A percentile compares a stretch with the other conserved stretches of the same genome.
Evolutionary conservation across 2,113 vertebrate genomes (phyloP).

Genomic region (Hemicordylus capensis): DNA sequence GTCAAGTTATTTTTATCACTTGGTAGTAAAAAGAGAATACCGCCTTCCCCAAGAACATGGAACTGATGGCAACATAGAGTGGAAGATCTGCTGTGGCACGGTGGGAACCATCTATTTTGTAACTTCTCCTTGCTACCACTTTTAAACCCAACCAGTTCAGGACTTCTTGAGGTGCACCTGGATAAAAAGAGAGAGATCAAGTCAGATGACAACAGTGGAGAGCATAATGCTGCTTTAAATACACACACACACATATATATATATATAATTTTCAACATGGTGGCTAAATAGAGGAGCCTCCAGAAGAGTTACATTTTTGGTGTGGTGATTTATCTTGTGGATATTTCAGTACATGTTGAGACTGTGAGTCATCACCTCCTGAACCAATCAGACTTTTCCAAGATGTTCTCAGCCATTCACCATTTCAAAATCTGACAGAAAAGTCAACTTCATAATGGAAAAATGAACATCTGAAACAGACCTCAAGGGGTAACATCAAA

Average conservation of each 20-base stretch:
- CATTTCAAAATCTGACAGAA: background rate
- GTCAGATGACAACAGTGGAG: background rate
- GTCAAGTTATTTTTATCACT: background rate
- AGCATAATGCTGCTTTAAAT: background rate
- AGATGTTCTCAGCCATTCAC: background rate
- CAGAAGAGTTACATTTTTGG: slow-evolving; percentile 3
- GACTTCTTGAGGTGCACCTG: background rate
- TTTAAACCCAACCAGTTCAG: background rate
- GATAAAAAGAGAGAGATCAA: background rate
- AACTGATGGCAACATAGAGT: background rate
- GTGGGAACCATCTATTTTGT: background rate
- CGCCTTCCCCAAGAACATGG: background rate
- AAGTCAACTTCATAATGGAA: background rate
- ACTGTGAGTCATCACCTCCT: slow-evolving; percentile 16
- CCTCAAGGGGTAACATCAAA: background rate
- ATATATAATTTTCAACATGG: too few relatives aligned
- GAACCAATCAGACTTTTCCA: slow-evolving; percentile 19
- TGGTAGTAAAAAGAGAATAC: background rate
- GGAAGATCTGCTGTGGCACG: background rate
- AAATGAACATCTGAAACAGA: background rate
- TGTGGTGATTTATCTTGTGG: slow-evolving; percentile 5
- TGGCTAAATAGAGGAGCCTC: background rate
- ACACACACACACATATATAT: background rate
- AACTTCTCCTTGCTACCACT: background rate
- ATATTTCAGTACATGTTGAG: background rate